Evolutionary conservation across 1,140 invertebrate genomes (phyloP).

Genomic region (Antheraea mylitta): DNA sequence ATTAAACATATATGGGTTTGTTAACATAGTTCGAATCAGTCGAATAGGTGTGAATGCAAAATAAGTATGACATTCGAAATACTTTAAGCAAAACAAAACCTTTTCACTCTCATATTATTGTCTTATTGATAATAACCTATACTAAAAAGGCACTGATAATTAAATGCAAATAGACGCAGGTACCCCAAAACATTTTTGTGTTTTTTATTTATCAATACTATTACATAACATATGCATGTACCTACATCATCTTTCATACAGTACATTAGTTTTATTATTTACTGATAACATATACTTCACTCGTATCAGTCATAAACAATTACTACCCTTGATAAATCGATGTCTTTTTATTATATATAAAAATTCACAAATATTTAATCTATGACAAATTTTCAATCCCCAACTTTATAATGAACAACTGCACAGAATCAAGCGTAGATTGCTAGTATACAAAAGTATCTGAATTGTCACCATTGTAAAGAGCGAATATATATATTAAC

Average conservation of each 20-base stretch:
- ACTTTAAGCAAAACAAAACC: not conserved
- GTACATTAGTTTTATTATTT: not conserved
- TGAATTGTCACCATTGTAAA: too few species aligned
- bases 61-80: not conserved
- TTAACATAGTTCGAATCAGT: too few species aligned
- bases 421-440: too few species aligned
- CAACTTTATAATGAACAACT: too few species aligned
- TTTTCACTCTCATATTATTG: not conserved
- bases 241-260: not conserved
- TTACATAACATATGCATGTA: not conserved
- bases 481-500: too few species aligned
- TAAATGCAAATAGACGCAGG: conserved; percentile 4
- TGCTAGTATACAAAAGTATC: too few species aligned
- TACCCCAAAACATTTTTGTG: conserved; percentile 1
- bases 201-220: not conserved
- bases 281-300: not conserved
- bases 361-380: not conserved
- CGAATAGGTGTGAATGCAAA: not conserved
- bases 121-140: conserved; percentile 2
- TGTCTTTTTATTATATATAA: not conserved
- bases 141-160: conserved; percentile 4
- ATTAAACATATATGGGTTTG: too few species aligned
- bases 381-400: not conserved
- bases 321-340: not conserved
- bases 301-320: not conserved